These are phyloP conservation scores for Lota lota DNA, from an alignment of 2,113 vertebrate species.

Conservation along the genomic window DNA sequence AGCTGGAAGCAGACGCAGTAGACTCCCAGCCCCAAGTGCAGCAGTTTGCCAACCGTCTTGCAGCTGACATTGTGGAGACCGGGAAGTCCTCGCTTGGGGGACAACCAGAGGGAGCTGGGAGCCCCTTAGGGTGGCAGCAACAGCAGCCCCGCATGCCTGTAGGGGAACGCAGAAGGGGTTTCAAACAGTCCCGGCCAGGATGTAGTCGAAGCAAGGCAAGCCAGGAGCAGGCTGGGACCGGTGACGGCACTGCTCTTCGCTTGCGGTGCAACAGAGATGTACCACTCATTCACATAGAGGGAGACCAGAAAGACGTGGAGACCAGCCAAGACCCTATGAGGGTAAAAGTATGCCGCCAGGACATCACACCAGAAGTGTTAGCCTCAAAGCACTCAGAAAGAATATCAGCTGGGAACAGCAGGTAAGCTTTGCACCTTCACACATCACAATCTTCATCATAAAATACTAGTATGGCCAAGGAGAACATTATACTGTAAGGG, in stretches of 20 bases:
- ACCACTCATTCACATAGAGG: slow-evolving; percentile 94
- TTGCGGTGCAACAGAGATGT: slow-evolving; percentile 78
- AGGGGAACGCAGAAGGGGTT: slow-evolving; percentile 63
- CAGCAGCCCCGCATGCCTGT: slow-evolving; percentile 52
- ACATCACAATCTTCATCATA: slow-evolving; percentile 9
- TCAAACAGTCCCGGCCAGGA: slow-evolving; percentile 57
- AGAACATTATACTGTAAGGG: slow-evolving; percentile 20
- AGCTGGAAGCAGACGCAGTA: slow-evolving; percentile 64
- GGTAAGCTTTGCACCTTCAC: slow-evolving; percentile 68
- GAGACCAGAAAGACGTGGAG: slow-evolving; percentile 82
- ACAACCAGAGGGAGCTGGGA: slow-evolving; percentile 71
- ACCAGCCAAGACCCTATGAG: slow-evolving; percentile 36
- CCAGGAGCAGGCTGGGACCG: slow-evolving; percentile 52
- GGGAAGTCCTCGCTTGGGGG: slow-evolving; percentile 72
- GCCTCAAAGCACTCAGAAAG: slow-evolving; percentile 44
- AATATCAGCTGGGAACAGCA: slow-evolving; percentile 45
- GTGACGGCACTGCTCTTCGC: slow-evolving; percentile 26
- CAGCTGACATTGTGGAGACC: slow-evolving; percentile 78
- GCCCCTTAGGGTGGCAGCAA: slow-evolving; percentile 38
- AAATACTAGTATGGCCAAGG: slow-evolving; percentile 1
- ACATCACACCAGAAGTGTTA: slow-evolving; percentile 46
- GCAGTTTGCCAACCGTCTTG: slow-evolving; percentile 75
- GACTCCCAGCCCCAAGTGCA: slow-evolving; percentile 77
- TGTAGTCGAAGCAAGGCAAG: slow-evolving; percentile 45
- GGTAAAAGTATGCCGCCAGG: slow-evolving; percentile 42